Evolutionary conservation across 2,113 vertebrate species (phyloP).

Genomic region (Seriola quinqueradiata): DNA sequence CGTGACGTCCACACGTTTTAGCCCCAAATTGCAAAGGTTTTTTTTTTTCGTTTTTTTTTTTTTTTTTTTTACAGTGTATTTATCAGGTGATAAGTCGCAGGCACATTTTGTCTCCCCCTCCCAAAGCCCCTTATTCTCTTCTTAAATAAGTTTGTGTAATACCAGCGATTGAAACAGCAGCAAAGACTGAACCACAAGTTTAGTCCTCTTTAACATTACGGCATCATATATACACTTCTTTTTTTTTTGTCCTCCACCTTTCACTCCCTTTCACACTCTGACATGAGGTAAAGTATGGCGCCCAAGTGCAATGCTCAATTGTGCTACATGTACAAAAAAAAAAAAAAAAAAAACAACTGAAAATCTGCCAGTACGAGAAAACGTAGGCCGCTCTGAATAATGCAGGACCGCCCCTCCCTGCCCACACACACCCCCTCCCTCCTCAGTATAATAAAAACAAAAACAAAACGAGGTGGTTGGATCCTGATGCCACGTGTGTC

Average conservation of each 20-base stretch:
- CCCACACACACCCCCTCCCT: slow-evolving; percentile 4
- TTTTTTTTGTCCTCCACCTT: slow-evolving; percentile 10
- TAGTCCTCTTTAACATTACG: slow-evolving; percentile 70
- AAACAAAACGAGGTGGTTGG: slow-evolving; percentile 36
- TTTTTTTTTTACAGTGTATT: slow-evolving; percentile 74
- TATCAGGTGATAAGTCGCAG: slow-evolving; percentile 64
- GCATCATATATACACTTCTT: slow-evolving; percentile 74
- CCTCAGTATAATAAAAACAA: not conserved
- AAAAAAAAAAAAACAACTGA: slow-evolving; percentile 65
- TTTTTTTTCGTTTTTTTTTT: slow-evolving; percentile 52
- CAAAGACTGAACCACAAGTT: slow-evolving; percentile 87
- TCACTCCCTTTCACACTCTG: slow-evolving; percentile 85
- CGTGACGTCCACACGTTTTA: slow-evolving; percentile 49
- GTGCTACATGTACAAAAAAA: slow-evolving; percentile 91
- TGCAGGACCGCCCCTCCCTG: slow-evolving; percentile 72
- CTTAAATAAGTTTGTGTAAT: slow-evolving; percentile 73
- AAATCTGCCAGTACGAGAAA: slow-evolving; percentile 66
- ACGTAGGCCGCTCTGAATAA: slow-evolving; percentile 83
- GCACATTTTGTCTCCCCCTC: slow-evolving; percentile 73
- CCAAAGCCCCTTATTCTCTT: slow-evolving; percentile 61
- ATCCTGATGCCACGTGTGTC: slow-evolving; percentile 76
- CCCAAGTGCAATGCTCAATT: slow-evolving; percentile 94
- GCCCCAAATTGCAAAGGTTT: slow-evolving; percentile 5
- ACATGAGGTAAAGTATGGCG: slow-evolving; percentile 97
- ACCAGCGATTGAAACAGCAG: slow-evolving; percentile 90